These are phyloP conservation scores for Sebastes elongatus DNA, from an alignment of 2,797 vertebrate genomes.

Conservation along the genomic window DNA sequence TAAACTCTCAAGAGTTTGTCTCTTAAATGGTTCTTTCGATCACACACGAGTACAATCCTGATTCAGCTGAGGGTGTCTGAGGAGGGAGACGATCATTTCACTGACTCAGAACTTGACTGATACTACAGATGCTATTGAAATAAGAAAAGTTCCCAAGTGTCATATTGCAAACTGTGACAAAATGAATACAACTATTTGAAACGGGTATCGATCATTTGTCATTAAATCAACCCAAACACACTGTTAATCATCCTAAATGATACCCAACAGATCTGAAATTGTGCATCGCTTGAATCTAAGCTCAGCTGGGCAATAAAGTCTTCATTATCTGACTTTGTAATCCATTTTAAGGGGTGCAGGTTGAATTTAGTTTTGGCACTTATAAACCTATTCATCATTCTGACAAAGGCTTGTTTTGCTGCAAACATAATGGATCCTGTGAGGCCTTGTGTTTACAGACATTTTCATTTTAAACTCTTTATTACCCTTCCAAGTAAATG, in stretches of 20 bases:
- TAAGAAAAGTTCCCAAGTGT: neutral
- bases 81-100: neutral
- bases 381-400: neutral
- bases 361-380: neutral
- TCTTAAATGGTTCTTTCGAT: neutral
- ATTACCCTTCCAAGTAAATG: neutral
- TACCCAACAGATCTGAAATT: neutral
- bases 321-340: neutral
- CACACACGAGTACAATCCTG: neutral
- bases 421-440: neutral
- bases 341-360: neutral
- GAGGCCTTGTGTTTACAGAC: neutral
- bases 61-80: neutral
- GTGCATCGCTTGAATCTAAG: neutral
- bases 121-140: neutral
- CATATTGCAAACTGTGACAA: neutral
- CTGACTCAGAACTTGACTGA: neutral
- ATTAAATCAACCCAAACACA: neutral
- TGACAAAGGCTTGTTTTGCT: neutral
- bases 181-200: neutral
- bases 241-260: neutral
- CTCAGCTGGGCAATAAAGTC: conserved; percentile 1
- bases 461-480: neutral
- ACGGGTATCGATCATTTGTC: neutral
- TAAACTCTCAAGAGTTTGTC: neutral